Evolutionary conservation across 2,797 vertebrate genomes (phyloP).

Genomic region (Chrosomus eos): DNA sequence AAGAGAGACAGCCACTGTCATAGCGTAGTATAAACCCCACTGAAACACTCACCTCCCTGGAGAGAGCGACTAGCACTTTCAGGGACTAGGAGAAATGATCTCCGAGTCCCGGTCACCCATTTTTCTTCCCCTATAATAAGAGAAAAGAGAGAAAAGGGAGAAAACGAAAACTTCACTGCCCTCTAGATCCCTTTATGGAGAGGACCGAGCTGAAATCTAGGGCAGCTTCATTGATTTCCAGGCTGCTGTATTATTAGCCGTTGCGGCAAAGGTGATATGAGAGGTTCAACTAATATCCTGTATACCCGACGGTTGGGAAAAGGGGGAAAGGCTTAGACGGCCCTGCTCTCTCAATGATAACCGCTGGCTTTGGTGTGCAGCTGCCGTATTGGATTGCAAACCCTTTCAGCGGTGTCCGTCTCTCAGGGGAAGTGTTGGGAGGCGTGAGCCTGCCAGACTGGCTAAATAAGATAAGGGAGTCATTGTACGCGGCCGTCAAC

Average conservation of each 20-base stretch:
- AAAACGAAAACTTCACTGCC: slow-evolving; percentile 62
- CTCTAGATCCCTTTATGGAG: slow-evolving; percentile 82
- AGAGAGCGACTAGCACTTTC: slow-evolving; percentile 42
- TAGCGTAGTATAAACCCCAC: slow-evolving; percentile 61
- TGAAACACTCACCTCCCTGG: slow-evolving; percentile 55
- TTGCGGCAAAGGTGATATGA: slow-evolving; percentile 78
- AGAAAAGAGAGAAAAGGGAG: slow-evolving; percentile 67
- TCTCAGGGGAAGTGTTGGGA: slow-evolving; percentile 63
- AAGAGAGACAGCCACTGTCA: slow-evolving; percentile 72
- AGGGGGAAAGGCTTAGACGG: slow-evolving; percentile 38
- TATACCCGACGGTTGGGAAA: slow-evolving; percentile 66
- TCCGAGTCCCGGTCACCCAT: slow-evolving; percentile 76
- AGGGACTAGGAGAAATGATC: slow-evolving; percentile 70
- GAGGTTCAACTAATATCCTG: slow-evolving; percentile 75
- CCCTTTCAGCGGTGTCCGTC: slow-evolving; percentile 29
- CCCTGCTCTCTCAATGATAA: slow-evolving; percentile 45
- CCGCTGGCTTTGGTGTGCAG: slow-evolving; percentile 47
- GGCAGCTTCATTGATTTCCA: slow-evolving; percentile 83
- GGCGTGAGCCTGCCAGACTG: slow-evolving; percentile 73
- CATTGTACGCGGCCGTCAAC: slow-evolving; percentile 71
- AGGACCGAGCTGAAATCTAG: slow-evolving; percentile 76
- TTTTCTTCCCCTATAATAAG: slow-evolving; percentile 80
- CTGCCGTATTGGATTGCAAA: slow-evolving; percentile 36
- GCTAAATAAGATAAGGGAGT: slow-evolving; percentile 82
- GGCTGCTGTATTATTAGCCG: slow-evolving; percentile 80